These are phyloP conservation scores for Pantelozetes paolii DNA, from an alignment of 2,888 invertebrate species.

Conservation along the genomic window DNA sequence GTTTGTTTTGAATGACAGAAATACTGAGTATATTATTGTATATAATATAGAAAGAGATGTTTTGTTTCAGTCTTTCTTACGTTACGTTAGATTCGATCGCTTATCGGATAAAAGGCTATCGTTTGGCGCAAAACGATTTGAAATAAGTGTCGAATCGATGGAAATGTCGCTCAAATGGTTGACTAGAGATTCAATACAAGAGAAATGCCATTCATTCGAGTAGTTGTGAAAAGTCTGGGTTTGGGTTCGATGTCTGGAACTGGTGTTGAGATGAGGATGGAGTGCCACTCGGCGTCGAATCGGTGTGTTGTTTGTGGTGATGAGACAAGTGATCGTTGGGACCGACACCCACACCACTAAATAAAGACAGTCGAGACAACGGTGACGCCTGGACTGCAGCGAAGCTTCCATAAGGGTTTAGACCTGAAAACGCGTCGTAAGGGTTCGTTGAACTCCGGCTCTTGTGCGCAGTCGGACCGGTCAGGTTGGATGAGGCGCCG, in stretches of 20 bases:
- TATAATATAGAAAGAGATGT: slow-evolving; percentile 2
- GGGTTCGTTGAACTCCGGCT: slow-evolving; percentile 37
- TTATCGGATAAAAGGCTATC: background rate
- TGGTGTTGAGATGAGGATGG: slow-evolving; percentile 36
- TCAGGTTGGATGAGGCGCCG: slow-evolving; percentile 32
- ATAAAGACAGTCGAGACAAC: slow-evolving; percentile 38
- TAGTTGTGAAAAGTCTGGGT: slow-evolving; percentile 38
- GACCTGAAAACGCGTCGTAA: slow-evolving; percentile 26
- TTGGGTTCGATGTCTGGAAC: slow-evolving; percentile 33
- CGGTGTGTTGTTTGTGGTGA: slow-evolving; percentile 20
- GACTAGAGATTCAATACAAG: slow-evolving; percentile 32
- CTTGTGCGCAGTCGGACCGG: slow-evolving; percentile 21
- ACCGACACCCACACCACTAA: slow-evolving; percentile 38
- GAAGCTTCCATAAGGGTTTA: slow-evolving; percentile 37
- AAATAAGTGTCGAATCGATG: background rate
- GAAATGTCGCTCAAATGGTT: slow-evolving; percentile 7
- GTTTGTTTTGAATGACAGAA: no score
- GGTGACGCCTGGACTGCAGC: slow-evolving; percentile 35
- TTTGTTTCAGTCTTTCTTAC: slow-evolving; percentile 25
- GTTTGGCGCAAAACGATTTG: background rate
- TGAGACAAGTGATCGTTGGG: slow-evolving; percentile 25
- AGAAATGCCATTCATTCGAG: slow-evolving; percentile 32
- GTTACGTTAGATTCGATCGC: background rate
- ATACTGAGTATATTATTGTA: slow-evolving; percentile 8
- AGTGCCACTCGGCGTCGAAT: slow-evolving; percentile 12